Percentiles rank a stretch among this genome's conserved stretches.
These are phyloP conservation scores for Blera fallax DNA, from an alignment of 2,888 invertebrate genomes.

Conservation along the genomic window DNA sequence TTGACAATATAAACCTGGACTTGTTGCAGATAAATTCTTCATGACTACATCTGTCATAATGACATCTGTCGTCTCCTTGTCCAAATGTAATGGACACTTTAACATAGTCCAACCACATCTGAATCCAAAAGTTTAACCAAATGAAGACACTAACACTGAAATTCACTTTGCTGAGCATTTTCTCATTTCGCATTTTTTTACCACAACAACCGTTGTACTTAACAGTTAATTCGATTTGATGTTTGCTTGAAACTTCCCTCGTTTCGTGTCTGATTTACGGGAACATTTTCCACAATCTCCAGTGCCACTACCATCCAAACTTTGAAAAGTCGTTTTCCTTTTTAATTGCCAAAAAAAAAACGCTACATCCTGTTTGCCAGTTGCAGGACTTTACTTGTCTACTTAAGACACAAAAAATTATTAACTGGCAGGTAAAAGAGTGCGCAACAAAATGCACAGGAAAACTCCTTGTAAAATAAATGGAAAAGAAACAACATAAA, in stretches of 20 bases:
- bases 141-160: background rate
- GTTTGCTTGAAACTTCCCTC: background rate
- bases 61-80: constrained; percentile 18
- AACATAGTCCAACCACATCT: background rate
- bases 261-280: constrained; percentile 14
- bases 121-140: background rate
- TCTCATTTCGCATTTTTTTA: background rate
- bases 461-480: constrained; percentile 24
- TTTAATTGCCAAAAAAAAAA: constrained; percentile 26
- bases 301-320: background rate
- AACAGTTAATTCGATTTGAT: constrained; percentile 13
- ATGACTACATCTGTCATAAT: background rate
- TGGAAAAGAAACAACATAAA: constrained; percentile 22
- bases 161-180: constrained; percentile 1
- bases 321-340: background rate
- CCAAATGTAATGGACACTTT: constrained; percentile 8
- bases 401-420: constrained; percentile 19
- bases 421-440: constrained; percentile 24
- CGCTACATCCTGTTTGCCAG: background rate
- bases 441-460: background rate
- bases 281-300: background rate
- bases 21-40: background rate
- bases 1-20: no score
- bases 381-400: constrained; percentile 43
- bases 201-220: background rate